Evolutionary conservation across 92 coral and sea anemone species (phyloP).

Genomic region (Epizoanthus stellaris): DNA sequence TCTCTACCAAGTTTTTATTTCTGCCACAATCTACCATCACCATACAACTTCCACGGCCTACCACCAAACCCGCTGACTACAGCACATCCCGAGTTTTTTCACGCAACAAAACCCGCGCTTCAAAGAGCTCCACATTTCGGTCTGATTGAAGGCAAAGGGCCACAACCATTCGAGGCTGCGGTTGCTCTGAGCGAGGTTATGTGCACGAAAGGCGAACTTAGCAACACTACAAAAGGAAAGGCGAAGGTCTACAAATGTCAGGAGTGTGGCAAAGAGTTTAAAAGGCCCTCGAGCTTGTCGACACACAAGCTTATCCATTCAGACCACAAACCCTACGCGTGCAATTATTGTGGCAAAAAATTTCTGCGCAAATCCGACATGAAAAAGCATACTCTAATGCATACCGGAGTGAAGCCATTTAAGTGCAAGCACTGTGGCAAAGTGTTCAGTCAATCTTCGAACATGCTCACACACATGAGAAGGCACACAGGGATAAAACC

Average conservation of each 20-base stretch:
- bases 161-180: slow-evolving; percentile 9
- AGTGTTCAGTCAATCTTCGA: slow-evolving; percentile 89
- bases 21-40: slow-evolving; percentile 11
- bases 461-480: slow-evolving; percentile 91
- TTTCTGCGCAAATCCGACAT: slow-evolving; percentile 92
- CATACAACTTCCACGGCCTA: slow-evolving; percentile 7
- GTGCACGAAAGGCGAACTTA: slow-evolving; percentile 24
- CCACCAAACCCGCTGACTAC: slow-evolving; percentile 13
- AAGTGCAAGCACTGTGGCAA: slow-evolving; percentile 92
- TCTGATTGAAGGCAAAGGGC: slow-evolving; percentile 30
- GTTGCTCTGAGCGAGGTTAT: slow-evolving; percentile 1
- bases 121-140: slow-evolving; percentile 38
- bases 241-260: slow-evolving; percentile 76
- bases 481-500: slow-evolving; percentile 89
- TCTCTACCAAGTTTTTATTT: slow-evolving; percentile 13
- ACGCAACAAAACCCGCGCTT: slow-evolving; percentile 11
- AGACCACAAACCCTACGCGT: slow-evolving; percentile 87
- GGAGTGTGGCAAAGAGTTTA: slow-evolving; percentile 88
- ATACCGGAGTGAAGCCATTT: slow-evolving; percentile 90
- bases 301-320: slow-evolving; percentile 90
- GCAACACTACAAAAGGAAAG: slow-evolving; percentile 38
- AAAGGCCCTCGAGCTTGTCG: slow-evolving; percentile 88
- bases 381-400: slow-evolving; percentile 92
- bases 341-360: slow-evolving; percentile 82
- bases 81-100: slow-evolving; percentile 12